These are phyloP conservation scores for Drosophila picticornis DNA, from an alignment of 2,888 invertebrate genomes.

Conservation along the genomic window DNA sequence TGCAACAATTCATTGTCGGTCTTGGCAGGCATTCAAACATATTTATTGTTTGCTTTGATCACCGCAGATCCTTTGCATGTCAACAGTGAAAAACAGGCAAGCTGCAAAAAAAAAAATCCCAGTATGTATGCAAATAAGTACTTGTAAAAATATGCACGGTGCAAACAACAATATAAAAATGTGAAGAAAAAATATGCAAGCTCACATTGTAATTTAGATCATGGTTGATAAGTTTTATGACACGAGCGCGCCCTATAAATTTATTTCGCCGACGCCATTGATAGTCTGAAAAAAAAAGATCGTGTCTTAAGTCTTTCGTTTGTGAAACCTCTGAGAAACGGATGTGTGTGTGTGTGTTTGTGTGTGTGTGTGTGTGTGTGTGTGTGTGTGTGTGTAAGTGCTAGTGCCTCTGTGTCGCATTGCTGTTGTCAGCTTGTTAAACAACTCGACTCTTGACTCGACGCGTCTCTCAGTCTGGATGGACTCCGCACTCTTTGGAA, in stretches of 20 bases:
- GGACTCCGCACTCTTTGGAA: conserved; percentile 6
- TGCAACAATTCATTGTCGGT: conserved; percentile 47
- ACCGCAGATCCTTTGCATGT: conserved; percentile 42
- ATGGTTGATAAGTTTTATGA: conserved; percentile 65
- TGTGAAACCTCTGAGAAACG: conserved; percentile 62
- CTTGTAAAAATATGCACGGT: conserved; percentile 21
- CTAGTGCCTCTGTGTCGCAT: conserved; percentile 48
- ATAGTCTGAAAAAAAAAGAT: conserved; percentile 30
- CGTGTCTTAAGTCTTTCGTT: conserved; percentile 70
- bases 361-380: conserved; percentile 7
- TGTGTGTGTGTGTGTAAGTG: conserved; percentile 22
- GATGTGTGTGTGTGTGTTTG: conserved; percentile 4
- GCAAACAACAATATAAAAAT: conserved; percentile 19
- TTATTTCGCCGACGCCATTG: conserved; percentile 39
- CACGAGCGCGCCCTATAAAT: conserved; percentile 62
- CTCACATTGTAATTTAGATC: conserved; percentile 66
- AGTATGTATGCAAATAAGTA: conserved; percentile 6
- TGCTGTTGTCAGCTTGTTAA: conserved; percentile 59
- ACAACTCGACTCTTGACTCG: conserved; percentile 41
- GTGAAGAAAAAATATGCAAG: conserved; percentile 28
- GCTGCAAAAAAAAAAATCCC: conserved; percentile 29
- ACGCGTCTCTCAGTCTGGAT: conserved; percentile 29
- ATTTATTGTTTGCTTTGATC: conserved; percentile 41
- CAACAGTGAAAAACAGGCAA: conserved; percentile 37
- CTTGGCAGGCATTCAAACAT: conserved; percentile 27